Evolutionary conservation across 2,113 vertebrate species (phyloP).

Genomic region (Erinaceus europaeus): DNA sequence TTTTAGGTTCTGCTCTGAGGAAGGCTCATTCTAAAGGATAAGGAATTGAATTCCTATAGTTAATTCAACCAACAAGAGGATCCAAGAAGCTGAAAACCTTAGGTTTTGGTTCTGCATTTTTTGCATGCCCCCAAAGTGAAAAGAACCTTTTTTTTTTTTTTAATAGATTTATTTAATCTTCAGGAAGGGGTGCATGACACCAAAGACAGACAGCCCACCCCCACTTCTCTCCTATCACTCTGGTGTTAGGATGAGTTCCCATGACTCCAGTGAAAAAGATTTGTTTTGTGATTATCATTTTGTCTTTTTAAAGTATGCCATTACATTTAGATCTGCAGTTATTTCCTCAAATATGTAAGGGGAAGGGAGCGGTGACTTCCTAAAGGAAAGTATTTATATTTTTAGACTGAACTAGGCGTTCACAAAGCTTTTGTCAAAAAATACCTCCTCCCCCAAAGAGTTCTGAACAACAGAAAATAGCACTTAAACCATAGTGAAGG

Average conservation of each 20-base stretch:
- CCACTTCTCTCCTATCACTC: neutral
- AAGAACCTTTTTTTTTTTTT: slow-evolving; percentile 16
- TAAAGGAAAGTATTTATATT: slow-evolving; percentile 70
- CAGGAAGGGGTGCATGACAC: neutral
- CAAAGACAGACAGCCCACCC: neutral
- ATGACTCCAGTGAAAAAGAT: neutral
- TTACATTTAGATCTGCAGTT: slow-evolving; percentile 31
- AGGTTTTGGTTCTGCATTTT: neutral
- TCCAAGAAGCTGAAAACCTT: neutral
- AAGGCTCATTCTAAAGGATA: neutral
- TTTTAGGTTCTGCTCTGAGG: neutral
- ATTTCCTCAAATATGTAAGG: slow-evolving; percentile 68
- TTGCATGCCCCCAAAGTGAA: neutral
- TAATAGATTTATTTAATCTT: neutral
- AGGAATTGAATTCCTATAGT: neutral
- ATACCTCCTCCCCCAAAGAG: neutral
- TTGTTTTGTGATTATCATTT: slow-evolving; percentile 8
- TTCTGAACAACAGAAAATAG: neutral
- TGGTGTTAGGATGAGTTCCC: neutral
- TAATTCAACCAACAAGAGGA: neutral
- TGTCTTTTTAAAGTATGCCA: neutral
- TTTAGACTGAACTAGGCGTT: slow-evolving; percentile 54
- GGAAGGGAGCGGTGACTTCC: slow-evolving; percentile 75
- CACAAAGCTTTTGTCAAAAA: slow-evolving; percentile 32
- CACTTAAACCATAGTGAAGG: neutral